Evolutionary conservation across 2,113 vertebrate genomes (phyloP), one percentile per base, ranked within the genome.

Genomic region (Suricata suricatta): DNA sequence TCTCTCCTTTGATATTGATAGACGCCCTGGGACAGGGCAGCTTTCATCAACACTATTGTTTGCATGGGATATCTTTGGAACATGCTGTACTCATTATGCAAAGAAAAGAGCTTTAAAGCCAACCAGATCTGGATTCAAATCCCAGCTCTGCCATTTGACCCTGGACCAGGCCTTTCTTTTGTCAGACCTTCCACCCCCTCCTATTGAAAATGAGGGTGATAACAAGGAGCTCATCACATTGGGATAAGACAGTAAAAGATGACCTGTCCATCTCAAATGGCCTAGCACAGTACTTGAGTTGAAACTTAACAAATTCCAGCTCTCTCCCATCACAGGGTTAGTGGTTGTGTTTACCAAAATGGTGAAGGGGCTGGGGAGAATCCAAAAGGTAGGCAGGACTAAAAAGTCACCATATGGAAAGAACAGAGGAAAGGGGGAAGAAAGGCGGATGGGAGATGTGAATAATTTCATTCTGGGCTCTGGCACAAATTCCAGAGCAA

Each of bases 381-480:
- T 80, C 31, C 82, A 93, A 90, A 96, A 1, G 25, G 38, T 16
- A 69, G 35, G 66, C 29, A 88, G 82, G 44, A 86, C n/a, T 27
- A 82, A 85, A 82, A 88, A 85, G 38, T 21, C 71, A 94, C 60
- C 60, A 87, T 69, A 64, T 74, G 35, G 77, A 27, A 97, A 64
- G 72, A 95, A 85, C 10, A 87, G 38, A 87, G n/a, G 50, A 66
- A 44, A 87, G 77, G 16, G 41, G 29, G 35, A 13, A 86, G 63
- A 88, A 76, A 93, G 13, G 54, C 3, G 12, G 38, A 66, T 3
- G 66, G 29, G 90, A 88, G 33, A 93, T 57, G 38, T 3, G 21
- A 96, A 66, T 95, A 27, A 96, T 96, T 92, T 96, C 41, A 86
- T 77, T 83, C 27, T 83, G 38, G 79, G 44, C 41, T 96, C 33